Percentiles rank a stretch among this genome's conserved stretches.
Evolutionary conservation across 2,888 invertebrate species (phyloP).

Genomic region (Agonopterix alstromeriana): DNA sequence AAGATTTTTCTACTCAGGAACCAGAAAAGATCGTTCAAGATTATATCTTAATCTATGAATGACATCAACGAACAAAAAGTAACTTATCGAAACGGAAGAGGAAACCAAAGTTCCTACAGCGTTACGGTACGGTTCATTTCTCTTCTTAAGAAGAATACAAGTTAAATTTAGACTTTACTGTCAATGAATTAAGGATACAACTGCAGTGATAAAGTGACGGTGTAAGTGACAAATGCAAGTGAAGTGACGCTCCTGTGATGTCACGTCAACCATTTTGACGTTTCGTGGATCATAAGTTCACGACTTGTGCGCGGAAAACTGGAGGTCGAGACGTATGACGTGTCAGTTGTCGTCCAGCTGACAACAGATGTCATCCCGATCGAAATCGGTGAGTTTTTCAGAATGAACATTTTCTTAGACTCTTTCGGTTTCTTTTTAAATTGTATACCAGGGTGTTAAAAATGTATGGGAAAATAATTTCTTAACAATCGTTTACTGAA

Average conservation of each 20-base stretch:
- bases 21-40: conserved; percentile 3
- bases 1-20: not conserved
- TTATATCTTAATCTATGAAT: conserved; percentile 5
- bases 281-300: conserved; percentile 13
- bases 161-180: not conserved
- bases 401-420: too few relatives aligned
- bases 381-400: conserved; percentile 58
- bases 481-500: too few relatives aligned
- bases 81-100: conserved; percentile 12
- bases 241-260: conserved; percentile 25
- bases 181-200: not conserved
- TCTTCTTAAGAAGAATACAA: not conserved
- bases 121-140: conserved; percentile 3
- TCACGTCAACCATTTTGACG: conserved; percentile 26
- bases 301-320: conserved; percentile 47
- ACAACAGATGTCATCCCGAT: conserved; percentile 73
- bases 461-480: too few relatives aligned
- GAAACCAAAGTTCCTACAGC: conserved; percentile 5
- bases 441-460: too few relatives aligned
- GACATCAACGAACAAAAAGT: conserved; percentile 3
- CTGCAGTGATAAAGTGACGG: not conserved
- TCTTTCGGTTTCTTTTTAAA: too few relatives aligned
- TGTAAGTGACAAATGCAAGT: conserved; percentile 3
- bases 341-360: conserved; percentile 75
- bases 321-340: conserved; percentile 72